These are phyloP conservation scores for Caenorhabditis tropicalis DNA, from an alignment of 1,140 invertebrate genomes.

Conservation along the genomic window DNA sequence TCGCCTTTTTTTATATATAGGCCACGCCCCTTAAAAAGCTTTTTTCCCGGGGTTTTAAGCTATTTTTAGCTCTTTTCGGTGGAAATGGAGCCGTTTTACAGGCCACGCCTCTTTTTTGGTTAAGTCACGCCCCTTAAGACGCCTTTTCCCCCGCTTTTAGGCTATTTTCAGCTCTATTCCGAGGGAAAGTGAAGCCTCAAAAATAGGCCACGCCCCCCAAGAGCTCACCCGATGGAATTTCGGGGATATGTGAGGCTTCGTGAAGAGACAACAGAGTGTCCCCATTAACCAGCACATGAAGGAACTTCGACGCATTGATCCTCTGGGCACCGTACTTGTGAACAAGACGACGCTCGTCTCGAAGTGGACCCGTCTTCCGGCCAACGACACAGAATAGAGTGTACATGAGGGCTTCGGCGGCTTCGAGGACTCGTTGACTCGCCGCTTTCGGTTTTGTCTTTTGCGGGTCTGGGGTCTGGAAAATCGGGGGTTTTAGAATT, in stretches of 20 bases:
- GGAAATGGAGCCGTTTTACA: too few relatives aligned
- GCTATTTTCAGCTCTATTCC: too few relatives aligned
- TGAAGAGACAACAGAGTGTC: constrained; percentile 65
- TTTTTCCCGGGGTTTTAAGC: too few relatives aligned
- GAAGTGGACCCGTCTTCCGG: constrained; percentile 28
- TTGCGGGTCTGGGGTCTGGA: neutral
- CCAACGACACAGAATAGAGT: constrained; percentile 61
- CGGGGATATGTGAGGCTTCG: constrained; percentile 65
- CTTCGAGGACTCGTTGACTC: constrained; percentile 67
- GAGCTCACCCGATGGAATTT: constrained; percentile 57
- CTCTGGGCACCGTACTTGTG: constrained; percentile 63
- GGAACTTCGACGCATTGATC: constrained; percentile 62
- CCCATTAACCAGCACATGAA: constrained; percentile 68
- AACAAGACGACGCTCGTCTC: constrained; percentile 62
- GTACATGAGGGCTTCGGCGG: constrained; percentile 64
- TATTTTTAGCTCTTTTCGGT: too few relatives aligned
- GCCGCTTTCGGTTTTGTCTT: constrained; percentile 65
- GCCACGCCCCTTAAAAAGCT: too few relatives aligned
- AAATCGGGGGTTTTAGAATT: neutral
- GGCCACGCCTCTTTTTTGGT: too few relatives aligned
- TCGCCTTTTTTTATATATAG: too few relatives aligned
- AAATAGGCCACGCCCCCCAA: too few relatives aligned
- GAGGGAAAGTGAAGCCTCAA: too few relatives aligned
- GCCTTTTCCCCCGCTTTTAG: too few relatives aligned
- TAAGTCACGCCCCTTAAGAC: too few relatives aligned